Base-by-base conservation (phyloP, 2,888 invertebrate genomes). In the Lamellibrachia satsuma region DNA sequence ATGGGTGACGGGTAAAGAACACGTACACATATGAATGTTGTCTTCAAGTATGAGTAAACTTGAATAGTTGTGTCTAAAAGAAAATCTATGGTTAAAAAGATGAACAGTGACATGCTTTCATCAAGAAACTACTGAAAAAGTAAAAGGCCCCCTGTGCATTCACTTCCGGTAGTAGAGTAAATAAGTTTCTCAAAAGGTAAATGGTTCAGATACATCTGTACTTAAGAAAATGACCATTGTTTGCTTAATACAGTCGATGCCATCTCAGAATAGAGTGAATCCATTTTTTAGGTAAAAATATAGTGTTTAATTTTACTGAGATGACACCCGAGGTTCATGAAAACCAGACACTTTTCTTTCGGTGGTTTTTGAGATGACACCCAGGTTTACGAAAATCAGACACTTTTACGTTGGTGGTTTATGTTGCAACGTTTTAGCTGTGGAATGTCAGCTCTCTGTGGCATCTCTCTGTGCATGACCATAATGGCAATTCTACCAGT, bases 391-490 rank as follows among this genome's bases (percentile, higher is more conserved):
- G n/a, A 6, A 22, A 75, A 75, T 6, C 75, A 75, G 75, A 75
- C 75, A 75, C 75, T n/a, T 75, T 75, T 22, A 75, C 75, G 15
- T 75, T 22, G 75, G 75, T 75, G 75, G 75, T 22, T 75, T n/a
- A 11, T 22, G 75, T 75, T 75, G 75, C 75, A 75, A 75, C 75
- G 75, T 75, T 75, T 75, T 75, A 75, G 75, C 75, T 75, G 75
- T 75, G 75, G 15, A 11, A 2, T 4, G 75, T n/a, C 75, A 4
- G 75, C 75, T 75, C 22, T 75, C 22, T 75, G 3, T 75, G 75
- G 75, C n/a, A 22, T 15, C 22, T 22, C 1, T 15, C 3, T 75
- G 75, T 75, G 22, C n/a, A 55, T 55, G 22, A 6, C 75, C 22
- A 75, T 39, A 39, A 39, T 39, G 39, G 39, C 39, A 39, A 39